Conservation (phyloP, 2,888 invertebrate genomes). For the Papilio protenor region DNA sequence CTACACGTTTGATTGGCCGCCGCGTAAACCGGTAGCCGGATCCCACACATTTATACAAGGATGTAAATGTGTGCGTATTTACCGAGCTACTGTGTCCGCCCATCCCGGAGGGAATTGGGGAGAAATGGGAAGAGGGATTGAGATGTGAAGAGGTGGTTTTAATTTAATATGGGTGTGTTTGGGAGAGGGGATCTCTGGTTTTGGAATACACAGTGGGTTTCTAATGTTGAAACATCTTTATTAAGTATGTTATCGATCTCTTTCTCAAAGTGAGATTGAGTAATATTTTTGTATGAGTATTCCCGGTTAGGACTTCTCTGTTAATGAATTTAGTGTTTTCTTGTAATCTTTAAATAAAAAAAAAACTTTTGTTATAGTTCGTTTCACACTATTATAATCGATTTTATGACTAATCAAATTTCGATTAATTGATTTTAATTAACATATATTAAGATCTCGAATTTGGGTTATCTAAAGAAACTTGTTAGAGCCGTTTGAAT, state of each 20-base stretch:
- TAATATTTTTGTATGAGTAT: not conserved
- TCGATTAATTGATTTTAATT: slow-evolving; percentile 16
- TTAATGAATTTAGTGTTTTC: not conserved
- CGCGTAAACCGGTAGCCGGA: slow-evolving; percentile 82
- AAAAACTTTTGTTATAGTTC: slow-evolving; percentile 15
- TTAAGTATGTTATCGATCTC: not conserved
- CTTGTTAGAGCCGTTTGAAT: not conserved
- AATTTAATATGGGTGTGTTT: slow-evolving; percentile 25
- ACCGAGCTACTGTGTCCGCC: slow-evolving; percentile 66
- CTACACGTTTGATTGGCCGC: slow-evolving; percentile 73
- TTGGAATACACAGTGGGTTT: not conserved
- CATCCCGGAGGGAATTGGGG: slow-evolving; percentile 58
- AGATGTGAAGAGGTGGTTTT: slow-evolving; percentile 27
- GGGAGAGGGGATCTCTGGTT: not conserved
- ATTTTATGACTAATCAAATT: slow-evolving; percentile 15
- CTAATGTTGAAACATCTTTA: not conserved
- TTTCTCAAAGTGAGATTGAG: not conserved
- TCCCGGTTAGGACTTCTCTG: not conserved
- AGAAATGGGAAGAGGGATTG: slow-evolving; percentile 42
- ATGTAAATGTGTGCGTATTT: slow-evolving; percentile 57
- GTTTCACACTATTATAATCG: slow-evolving; percentile 15
- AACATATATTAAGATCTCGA: slow-evolving; percentile 16
- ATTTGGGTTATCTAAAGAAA: slow-evolving; percentile 1
- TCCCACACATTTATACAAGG: slow-evolving; percentile 56
- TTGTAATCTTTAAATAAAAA: not conserved